Evolutionary conservation across 2,888 invertebrate genomes (phyloP), one percentile per base, ranked within the genome.

Genomic region (Nowickia ferox): DNA sequence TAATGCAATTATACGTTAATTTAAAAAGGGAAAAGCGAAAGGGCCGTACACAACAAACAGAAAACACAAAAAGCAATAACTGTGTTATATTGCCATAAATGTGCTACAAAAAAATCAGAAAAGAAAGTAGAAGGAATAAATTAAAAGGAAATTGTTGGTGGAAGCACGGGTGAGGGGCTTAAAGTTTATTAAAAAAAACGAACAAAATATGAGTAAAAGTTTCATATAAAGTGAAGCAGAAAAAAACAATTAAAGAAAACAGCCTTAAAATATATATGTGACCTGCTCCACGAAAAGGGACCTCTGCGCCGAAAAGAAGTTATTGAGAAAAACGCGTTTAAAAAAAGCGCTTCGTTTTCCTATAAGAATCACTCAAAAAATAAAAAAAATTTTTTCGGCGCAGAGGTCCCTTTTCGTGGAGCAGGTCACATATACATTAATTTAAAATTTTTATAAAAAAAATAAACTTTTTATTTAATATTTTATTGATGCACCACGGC

Each of bases 1-100:
- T 74, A 74, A 74, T 75, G 63, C 69, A 75, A 81, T 81, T 75
- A 81, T 68, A 53, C 61, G 55, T 69, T 69, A 61, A 68, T 40
- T 38, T 17, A 55, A 57, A 55, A 66, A 46, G 22, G 13, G 46
- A n/a, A 77, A n/a, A n/a, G 13, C 5, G 38, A 3, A 42, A 65
- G 30, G 42, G 22, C 13, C 22, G 22, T 6, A 51, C n/a, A 42
- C 9, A 19, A 4, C 2, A 53, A 57, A 13, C 30, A 19, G 19
- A 19, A 17, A 48, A 15, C 40, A 19, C 13, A 69, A 53, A 22
- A 38, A 48, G 30, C 9, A 48, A 48, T n/a, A 48, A 48, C n/a
- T 30, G 9, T 61, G 30, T 30, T 5, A 30, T 61, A 38, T 61
- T 48, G 19, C 38, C 38, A 46, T 38, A 48, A 74, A 59, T 61